Conservation (phyloP, 2,888 invertebrate species). For the Eudasyphora cyanicolor region DNA sequence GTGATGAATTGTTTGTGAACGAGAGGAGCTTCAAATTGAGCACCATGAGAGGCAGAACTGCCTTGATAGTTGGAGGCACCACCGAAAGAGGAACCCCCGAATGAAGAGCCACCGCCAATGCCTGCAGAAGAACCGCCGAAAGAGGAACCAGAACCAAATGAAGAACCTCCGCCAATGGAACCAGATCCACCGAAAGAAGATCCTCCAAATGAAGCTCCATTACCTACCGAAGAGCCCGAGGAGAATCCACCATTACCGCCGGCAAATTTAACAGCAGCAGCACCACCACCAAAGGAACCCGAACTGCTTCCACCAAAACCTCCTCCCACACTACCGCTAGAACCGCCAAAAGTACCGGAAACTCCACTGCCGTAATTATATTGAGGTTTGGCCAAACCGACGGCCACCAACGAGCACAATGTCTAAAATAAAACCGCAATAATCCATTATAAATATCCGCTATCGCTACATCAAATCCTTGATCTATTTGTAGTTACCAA, state of each 20-base stretch:
- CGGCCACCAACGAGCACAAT: conserved; percentile 68
- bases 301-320: not conserved
- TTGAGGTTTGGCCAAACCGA: conserved; percentile 72
- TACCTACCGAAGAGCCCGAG: not conserved
- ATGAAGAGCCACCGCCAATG: not conserved
- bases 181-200: conserved; percentile 19
- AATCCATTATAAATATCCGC: not conserved
- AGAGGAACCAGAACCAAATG: conserved; percentile 51
- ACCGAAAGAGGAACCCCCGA: not conserved
- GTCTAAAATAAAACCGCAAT: conserved; percentile 62
- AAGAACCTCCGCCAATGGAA: conserved; percentile 49
- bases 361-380: conserved; percentile 73
- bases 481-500: conserved; percentile 68
- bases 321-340: not conserved
- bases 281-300: conserved; percentile 29
- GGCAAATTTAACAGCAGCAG: not conserved
- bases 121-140: conserved; percentile 72
- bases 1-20: conserved; percentile 77
- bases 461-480: conserved; percentile 50
- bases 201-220: not conserved
- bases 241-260: not conserved
- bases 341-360: conserved; percentile 54
- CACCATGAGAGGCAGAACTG: conserved; percentile 65
- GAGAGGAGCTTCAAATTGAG: conserved; percentile 71
- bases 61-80: not conserved